A percentile compares a stretch with the other conserved stretches of the same genome.
Conservation (phyloP, 2,113 vertebrate genomes). For the Nothobranchius kuhntae region DNA sequence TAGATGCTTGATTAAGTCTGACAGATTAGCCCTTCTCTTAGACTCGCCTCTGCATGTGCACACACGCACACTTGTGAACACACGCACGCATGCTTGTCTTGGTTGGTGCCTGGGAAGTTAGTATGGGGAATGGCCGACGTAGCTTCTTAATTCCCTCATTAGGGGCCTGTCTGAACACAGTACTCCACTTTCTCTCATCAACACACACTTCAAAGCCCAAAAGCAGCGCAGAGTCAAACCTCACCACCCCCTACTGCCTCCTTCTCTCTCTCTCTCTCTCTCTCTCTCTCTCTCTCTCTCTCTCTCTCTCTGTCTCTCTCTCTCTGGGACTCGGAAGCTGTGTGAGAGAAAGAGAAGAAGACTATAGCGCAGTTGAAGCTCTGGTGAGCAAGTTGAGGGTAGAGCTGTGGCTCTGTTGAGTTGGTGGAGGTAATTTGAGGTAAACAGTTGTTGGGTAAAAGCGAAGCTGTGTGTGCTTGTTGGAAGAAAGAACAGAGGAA, state of each 20-base stretch:
- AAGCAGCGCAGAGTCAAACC: slow-evolving; percentile 73
- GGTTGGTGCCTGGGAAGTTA: slow-evolving; percentile 81
- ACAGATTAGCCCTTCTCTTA: slow-evolving; percentile 85
- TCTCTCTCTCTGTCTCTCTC: too few relatives aligned
- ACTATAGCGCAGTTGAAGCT: slow-evolving; percentile 49
- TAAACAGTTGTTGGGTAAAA: slow-evolving; percentile 47
- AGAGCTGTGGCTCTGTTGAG: slow-evolving; percentile 53
- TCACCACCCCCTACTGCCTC: slow-evolving; percentile 56
- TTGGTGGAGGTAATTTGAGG: slow-evolving; percentile 52
- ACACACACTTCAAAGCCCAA: slow-evolving; percentile 89
- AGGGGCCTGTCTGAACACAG: slow-evolving; percentile 87
- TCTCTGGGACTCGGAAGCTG: slow-evolving; percentile 46
- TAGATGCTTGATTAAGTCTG: slow-evolving; percentile 87
- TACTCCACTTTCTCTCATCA: slow-evolving; percentile 82
- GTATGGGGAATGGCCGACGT: slow-evolving; percentile 86
- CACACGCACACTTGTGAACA: slow-evolving; percentile 65
- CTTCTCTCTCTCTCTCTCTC: slow-evolving; percentile 40
- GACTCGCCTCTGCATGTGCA: slow-evolving; percentile 42
- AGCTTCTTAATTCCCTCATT: slow-evolving; percentile 94
- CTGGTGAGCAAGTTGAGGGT: slow-evolving; percentile 47
- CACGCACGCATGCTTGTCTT: slow-evolving; percentile 83
- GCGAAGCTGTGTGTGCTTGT: slow-evolving; percentile 24
- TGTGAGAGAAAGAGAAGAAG: slow-evolving; percentile 56
- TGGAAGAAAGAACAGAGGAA: slow-evolving; percentile 44
- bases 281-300: too few relatives aligned